A percentile compares a stretch with the other conserved stretches of the same genome.
Conservation (phyloP, 1,140 invertebrate genomes). For the Mactra quadrangularis region DNA sequence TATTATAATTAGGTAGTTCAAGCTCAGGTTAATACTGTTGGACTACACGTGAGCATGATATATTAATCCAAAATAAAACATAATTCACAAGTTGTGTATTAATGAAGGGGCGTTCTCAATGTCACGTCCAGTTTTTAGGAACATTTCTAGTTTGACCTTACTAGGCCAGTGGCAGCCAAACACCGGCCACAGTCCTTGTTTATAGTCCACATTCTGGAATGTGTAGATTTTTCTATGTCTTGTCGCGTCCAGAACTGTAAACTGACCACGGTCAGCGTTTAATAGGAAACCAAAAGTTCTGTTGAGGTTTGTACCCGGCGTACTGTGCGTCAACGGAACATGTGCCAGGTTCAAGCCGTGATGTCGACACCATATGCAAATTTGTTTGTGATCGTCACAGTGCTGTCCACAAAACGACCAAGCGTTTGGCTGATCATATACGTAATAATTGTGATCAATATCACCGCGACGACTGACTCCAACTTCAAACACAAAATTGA, state of each 20-base stretch:
- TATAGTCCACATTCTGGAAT: conserved; percentile 55
- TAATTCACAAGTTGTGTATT: conserved; percentile 2
- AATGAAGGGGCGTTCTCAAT: conserved; percentile 46
- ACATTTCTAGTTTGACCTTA: conserved; percentile 68
- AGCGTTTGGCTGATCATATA: conserved; percentile 66
- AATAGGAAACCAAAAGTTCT: conserved; percentile 65
- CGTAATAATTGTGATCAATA: conserved; percentile 66
- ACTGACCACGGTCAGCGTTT: conserved; percentile 58
- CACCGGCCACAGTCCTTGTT: conserved; percentile 65
- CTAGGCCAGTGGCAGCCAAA: conserved; percentile 72
- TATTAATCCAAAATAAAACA: no score
- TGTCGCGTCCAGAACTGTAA: conserved; percentile 61
- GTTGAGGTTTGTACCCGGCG: conserved; percentile 45
- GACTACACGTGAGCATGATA: no score
- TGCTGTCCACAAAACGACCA: conserved; percentile 71
- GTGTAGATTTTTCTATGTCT: conserved; percentile 59
- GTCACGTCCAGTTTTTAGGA: conserved; percentile 56
- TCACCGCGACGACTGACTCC: conserved; percentile 64
- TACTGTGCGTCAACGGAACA: conserved; percentile 46
- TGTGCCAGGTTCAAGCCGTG: conserved; percentile 62
- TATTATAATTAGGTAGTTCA: no score
- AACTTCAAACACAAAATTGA: conserved; percentile 69
- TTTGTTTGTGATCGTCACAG: conserved; percentile 67
- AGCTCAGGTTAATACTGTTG: no score
- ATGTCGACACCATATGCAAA: conserved; percentile 68